Evolutionary conservation across 2,888 invertebrate species (phyloP).

Genomic region (Gandaritis pyraliata): DNA sequence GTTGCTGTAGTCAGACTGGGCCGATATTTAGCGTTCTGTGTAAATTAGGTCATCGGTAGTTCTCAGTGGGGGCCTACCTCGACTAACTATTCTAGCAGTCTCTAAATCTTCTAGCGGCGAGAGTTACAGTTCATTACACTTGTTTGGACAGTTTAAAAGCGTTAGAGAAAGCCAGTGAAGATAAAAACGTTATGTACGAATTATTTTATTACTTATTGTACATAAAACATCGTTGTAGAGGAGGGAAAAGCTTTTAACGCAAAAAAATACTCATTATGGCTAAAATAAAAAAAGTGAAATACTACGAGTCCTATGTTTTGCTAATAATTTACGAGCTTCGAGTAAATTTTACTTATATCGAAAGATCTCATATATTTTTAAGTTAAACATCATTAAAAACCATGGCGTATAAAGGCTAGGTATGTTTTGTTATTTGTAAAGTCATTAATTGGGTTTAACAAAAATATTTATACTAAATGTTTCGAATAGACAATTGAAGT

Average conservation of each 20-base stretch:
- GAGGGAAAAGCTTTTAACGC: constrained; percentile 18
- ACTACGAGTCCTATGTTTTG: no score
- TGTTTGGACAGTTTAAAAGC: constrained; percentile 57
- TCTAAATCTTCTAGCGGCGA: constrained; percentile 63
- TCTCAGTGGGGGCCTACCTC: constrained; percentile 50
- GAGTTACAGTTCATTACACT: constrained; percentile 69
- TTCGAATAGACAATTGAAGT: no score
- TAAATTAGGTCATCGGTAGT: constrained; percentile 18
- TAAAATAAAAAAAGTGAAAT: not conserved
- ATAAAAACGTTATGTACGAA: constrained; percentile 32
- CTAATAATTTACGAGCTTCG: no score
- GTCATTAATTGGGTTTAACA: no score
- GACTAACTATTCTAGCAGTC: constrained; percentile 60
- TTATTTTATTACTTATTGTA: constrained; percentile 20
- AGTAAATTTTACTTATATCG: no score
- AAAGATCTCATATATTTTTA: no score
- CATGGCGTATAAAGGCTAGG: no score
- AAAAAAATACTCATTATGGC: not conserved
- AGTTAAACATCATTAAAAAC: no score
- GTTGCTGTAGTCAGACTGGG: not conserved
- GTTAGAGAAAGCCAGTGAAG: constrained; percentile 29
- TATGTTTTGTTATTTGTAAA: no score
- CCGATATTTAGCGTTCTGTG: constrained; percentile 12
- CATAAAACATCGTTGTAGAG: not conserved
- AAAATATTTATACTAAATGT: no score